Conservation (phyloP, 2,113 vertebrate species). For the Ailurus styani region DNA sequence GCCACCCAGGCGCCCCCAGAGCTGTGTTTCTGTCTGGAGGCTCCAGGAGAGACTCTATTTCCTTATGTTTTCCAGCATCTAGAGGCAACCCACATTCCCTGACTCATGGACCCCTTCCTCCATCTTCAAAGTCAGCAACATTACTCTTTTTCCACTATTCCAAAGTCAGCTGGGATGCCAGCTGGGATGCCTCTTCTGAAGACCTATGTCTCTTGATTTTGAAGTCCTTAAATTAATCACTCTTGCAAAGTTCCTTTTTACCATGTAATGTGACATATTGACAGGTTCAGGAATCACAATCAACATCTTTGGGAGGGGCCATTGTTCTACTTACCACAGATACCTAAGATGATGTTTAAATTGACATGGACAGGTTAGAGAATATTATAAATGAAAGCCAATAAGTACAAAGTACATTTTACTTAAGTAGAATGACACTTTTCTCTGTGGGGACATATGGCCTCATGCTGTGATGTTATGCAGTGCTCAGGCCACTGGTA, state of each 20-base stretch:
- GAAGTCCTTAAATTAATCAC: background rate
- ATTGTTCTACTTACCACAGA: background rate
- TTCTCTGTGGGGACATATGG: background rate
- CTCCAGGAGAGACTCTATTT: background rate
- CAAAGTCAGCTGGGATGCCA: background rate
- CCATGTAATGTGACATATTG: background rate
- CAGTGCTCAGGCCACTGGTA: background rate
- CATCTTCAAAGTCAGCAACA: background rate
- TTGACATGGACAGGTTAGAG: background rate
- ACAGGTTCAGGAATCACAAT: background rate
- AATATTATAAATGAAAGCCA: background rate
- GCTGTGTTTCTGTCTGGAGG: background rate
- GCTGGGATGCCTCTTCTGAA: background rate
- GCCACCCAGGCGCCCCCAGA: too few species aligned
- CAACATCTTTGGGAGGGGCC: background rate
- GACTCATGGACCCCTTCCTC: background rate
- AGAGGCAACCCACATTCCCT: background rate
- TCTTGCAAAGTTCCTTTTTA: background rate
- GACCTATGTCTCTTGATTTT: background rate
- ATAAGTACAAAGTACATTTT: background rate
- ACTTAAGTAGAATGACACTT: background rate
- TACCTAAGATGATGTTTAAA: background rate
- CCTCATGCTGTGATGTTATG: background rate
- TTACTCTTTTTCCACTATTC: background rate
- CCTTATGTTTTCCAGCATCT: background rate